Evolutionary conservation across 1,140 invertebrate species (phyloP), one percentile per base, ranked within the genome.

Genomic region (Phymorhynchus buccinoides): DNA sequence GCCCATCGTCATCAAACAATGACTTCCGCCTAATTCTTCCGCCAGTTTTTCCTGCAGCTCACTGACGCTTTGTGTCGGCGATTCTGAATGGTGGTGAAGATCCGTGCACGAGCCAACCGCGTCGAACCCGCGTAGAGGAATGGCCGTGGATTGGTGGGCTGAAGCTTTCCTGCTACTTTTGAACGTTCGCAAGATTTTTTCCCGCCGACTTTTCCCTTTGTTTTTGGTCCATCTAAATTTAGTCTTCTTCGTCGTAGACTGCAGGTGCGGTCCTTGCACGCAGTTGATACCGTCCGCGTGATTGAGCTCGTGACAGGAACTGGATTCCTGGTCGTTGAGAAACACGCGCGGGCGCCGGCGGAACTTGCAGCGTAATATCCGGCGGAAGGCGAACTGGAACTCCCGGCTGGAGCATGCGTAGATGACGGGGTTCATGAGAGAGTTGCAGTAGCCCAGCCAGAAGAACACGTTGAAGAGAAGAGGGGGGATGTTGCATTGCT

Each of bases 331-430:
- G 42, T 89, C 86, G 18, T 78, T 82, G 35, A 87, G 81, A 35
- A 88, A 86, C 3, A 77, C 79, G 7, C 88, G 83, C 3, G 85
- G 87, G 39, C 86, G 85, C 7, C 84, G 32, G n/a, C 84, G 62
- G 79, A 83, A 88, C 73, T 83, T 80, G 71, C 89, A 90, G 39
- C 78, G 81, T 18, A 90, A 73, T 35, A 90, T 89, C 44, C 85
- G 75, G 12, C 87, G 82, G 83, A 94, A 94, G 35, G 93, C 93
- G 62, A 97, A 96, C 94, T 98, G 95, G 94, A 99, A 99, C 92
- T 99, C 98, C 91, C 96, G 95, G 93, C 97, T 98, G 96, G 97
- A 99, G 90, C 97, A 98, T 2, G 98, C 97, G 93, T 99, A 99
- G 89, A 99, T 99, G 80, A 99, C 96, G 1, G 98, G 98, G 94